These are phyloP conservation scores for Lasioglossum morio DNA, from an alignment of 2,888 invertebrate species.

Conservation along the genomic window DNA sequence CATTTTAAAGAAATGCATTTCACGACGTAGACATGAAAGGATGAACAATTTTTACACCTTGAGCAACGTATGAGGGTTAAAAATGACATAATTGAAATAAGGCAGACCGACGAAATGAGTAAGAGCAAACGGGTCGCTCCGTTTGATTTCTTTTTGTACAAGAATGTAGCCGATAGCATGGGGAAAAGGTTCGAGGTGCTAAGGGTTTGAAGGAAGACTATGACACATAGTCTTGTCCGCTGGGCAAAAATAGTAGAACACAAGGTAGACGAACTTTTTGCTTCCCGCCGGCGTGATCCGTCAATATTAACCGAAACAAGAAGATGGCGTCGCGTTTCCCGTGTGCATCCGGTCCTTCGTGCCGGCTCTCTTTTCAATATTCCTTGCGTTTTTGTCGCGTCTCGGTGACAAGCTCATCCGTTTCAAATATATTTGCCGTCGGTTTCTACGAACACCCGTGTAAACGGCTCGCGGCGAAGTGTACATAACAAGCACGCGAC, in stretches of 20 bases:
- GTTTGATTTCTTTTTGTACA: background rate
- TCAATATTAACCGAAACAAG: conserved; percentile 13
- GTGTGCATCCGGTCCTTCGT: background rate
- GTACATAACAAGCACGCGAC: conserved; percentile 50
- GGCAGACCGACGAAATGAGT: no score
- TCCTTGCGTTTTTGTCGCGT: conserved; percentile 19
- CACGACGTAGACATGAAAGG: no score
- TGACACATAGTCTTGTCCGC: background rate
- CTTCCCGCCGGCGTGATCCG: background rate
- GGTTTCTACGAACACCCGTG: conserved; percentile 29
- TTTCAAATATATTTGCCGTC: conserved; percentile 31
- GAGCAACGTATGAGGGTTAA: no score
- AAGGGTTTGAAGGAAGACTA: background rate
- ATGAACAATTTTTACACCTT: no score
- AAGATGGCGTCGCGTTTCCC: background rate
- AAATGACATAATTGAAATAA: no score
- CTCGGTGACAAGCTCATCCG: conserved; percentile 1
- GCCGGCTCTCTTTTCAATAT: background rate
- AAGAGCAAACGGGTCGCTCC: background rate
- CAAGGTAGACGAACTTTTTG: background rate
- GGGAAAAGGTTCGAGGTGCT: background rate
- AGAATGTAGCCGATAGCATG: no score
- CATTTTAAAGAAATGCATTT: no score
- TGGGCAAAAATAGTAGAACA: background rate
- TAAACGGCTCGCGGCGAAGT: conserved; percentile 19